Evolutionary conservation across 2,797 vertebrate genomes (phyloP).

Genomic region (Microtus californicus): DNA sequence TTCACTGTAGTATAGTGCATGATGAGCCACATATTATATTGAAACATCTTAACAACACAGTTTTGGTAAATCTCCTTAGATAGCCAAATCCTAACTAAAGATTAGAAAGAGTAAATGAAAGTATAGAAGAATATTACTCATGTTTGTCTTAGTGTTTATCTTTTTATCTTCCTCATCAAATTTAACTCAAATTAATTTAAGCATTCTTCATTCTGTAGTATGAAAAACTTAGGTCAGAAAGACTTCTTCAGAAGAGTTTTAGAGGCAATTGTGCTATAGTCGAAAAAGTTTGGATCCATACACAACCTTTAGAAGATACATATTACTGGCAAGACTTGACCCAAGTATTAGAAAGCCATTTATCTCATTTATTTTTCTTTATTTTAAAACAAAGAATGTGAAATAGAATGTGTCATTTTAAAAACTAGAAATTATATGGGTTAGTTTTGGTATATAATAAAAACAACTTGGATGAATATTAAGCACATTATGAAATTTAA

Average conservation of each 20-base stretch:
- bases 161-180: not conserved
- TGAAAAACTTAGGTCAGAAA: not conserved
- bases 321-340: not conserved
- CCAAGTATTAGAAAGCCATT: not conserved
- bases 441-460: not conserved
- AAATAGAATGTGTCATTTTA: not conserved
- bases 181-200: not conserved
- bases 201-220: not conserved
- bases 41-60: not conserved
- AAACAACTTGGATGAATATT: not conserved
- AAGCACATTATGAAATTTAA: not conserved
- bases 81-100: not conserved
- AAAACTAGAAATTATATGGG: not conserved
- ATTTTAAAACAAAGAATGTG: not conserved
- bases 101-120: conserved; percentile 28
- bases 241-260: conserved; percentile 17
- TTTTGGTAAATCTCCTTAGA: not conserved
- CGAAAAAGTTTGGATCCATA: conserved; percentile 5
- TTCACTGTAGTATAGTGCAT: not conserved
- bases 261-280: not conserved
- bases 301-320: not conserved
- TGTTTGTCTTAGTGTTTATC: not conserved
- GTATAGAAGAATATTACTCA: not conserved
- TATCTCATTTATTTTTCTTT: not conserved
- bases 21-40: not conserved